These are phyloP conservation scores for Tetraodon nigroviridis DNA, from an alignment of 2,113 vertebrate genomes.

Conservation along the genomic window DNA sequence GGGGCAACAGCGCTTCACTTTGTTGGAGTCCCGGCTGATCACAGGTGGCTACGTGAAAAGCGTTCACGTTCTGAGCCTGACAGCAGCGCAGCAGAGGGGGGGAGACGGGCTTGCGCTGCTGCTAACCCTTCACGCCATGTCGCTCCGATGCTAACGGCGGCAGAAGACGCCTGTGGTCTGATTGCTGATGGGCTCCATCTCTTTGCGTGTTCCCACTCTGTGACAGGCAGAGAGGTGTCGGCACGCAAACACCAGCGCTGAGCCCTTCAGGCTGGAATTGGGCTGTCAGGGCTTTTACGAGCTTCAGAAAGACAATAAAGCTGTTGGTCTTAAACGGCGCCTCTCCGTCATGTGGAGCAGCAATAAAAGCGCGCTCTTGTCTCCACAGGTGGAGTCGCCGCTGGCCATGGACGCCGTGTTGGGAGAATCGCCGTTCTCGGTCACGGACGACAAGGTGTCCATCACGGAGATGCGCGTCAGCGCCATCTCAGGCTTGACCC, in stretches of 20 bases:
- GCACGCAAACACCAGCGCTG: constrained; percentile 34
- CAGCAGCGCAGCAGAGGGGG: background rate
- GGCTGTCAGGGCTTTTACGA: constrained; percentile 53
- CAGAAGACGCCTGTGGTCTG: constrained; percentile 11
- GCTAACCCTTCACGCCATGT: background rate
- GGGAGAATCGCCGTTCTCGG: constrained; percentile 84
- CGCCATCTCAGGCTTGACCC: constrained; percentile 84
- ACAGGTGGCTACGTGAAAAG: too few species aligned
- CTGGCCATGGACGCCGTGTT: constrained; percentile 85
- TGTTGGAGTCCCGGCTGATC: too few species aligned
- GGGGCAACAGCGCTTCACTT: too few species aligned
- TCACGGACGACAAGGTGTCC: constrained; percentile 95
- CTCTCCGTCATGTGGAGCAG: constrained; percentile 24
- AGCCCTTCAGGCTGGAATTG: constrained; percentile 50
- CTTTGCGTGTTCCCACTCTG: constrained; percentile 15
- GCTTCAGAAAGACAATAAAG: constrained; percentile 55
- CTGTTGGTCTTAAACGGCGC: constrained; percentile 30
- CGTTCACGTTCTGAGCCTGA: too few species aligned
- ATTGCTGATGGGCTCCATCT: constrained; percentile 33
- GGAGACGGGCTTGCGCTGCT: background rate
- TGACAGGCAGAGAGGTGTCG: constrained; percentile 37
- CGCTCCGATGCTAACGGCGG: constrained; percentile 1
- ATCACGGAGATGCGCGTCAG: constrained; percentile 89
- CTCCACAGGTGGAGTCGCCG: constrained; percentile 88
- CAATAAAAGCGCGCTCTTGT: constrained; percentile 28